Conservation (phyloP, 2,797 vertebrate species). For the Cheracebus regulus region DNA sequence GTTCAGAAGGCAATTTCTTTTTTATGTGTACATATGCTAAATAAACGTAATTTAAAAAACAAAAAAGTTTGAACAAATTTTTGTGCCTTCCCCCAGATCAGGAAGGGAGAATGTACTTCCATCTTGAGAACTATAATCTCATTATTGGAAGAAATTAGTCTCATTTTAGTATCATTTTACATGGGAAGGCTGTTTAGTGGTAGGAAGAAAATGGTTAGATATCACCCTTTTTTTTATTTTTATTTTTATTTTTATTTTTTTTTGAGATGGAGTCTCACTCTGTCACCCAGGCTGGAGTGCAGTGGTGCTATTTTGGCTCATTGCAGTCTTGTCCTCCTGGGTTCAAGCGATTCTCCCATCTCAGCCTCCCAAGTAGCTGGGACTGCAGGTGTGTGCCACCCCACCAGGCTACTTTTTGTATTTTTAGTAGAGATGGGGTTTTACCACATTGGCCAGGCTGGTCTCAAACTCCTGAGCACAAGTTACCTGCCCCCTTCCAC, state of each 20-base stretch:
- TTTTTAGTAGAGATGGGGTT: not conserved
- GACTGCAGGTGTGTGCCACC: not conserved
- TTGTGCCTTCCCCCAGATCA: not conserved
- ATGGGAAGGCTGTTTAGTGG: not conserved
- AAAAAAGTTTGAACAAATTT: constrained; percentile 8
- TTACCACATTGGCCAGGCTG: not conserved
- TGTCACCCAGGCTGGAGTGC: not conserved
- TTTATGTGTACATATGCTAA: constrained; percentile 89
- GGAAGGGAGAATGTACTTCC: not conserved
- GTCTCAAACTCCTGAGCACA: not conserved
- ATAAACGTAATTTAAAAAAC: constrained; percentile 88
- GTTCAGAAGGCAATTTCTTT: constrained; percentile 82
- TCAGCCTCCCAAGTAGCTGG: not conserved
- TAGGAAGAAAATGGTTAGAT: not conserved
- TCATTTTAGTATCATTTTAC: not conserved
- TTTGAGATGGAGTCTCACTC: not conserved
- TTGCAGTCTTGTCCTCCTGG: not conserved
- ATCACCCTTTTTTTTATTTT: not conserved
- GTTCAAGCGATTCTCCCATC: not conserved
- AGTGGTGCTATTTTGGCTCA: not conserved
- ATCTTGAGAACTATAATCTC: not conserved
- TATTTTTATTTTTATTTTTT: too few relatives aligned
- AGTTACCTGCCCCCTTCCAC: too few relatives aligned
- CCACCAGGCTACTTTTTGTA: not conserved
- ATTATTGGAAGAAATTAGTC: not conserved